Conservation (phyloP, 2,797 vertebrate genomes). For the Tragopan temminckii region DNA sequence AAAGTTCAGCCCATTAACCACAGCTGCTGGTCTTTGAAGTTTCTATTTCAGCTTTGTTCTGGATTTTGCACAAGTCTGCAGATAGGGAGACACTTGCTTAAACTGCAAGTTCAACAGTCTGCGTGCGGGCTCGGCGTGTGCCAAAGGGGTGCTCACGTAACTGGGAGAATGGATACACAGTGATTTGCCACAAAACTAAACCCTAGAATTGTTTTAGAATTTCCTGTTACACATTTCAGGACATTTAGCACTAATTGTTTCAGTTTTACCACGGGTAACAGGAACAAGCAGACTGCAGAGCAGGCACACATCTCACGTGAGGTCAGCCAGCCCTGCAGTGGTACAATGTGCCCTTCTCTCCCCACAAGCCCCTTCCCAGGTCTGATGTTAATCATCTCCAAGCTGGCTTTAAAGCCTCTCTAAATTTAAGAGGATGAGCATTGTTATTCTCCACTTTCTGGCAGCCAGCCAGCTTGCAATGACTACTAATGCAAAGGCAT, state of each 20-base stretch:
- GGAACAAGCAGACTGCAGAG: not conserved
- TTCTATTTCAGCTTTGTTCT: not conserved
- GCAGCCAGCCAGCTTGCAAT: constrained; percentile 58
- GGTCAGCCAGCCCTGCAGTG: not conserved
- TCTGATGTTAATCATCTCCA: constrained; percentile 21
- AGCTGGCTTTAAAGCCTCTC: constrained; percentile 30
- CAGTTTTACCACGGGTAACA: not conserved
- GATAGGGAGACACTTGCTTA: not conserved
- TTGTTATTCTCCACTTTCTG: not conserved
- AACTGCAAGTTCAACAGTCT: not conserved
- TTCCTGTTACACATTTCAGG: not conserved
- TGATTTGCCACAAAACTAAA: not conserved
- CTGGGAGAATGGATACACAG: not conserved
- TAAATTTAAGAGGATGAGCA: constrained; percentile 53
- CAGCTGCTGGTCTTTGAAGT: not conserved
- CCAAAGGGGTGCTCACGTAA: not conserved
- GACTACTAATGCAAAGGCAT: not conserved
- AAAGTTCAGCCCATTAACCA: not conserved
- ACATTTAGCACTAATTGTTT: not conserved
- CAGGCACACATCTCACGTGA: not conserved
- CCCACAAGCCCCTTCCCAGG: not conserved
- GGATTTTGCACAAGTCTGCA: not conserved
- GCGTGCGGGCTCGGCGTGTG: accelerated
- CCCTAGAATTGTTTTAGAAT: not conserved
- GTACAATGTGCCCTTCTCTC: not conserved